Base-by-base conservation (phyloP, 1,140 invertebrate genomes). In the Bicyclus anynana region DNA sequence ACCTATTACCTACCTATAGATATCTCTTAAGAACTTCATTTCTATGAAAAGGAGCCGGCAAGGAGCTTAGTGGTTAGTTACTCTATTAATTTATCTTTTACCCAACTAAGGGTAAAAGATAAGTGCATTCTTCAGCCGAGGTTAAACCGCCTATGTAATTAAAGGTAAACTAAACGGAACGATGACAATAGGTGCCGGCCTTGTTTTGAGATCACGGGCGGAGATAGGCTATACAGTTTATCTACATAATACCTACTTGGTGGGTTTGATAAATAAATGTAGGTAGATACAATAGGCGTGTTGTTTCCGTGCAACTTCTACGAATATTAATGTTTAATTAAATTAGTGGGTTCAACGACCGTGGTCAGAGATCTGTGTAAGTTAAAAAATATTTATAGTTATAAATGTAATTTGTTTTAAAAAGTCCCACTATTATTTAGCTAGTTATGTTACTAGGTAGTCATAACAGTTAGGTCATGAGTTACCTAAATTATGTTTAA, bases 81-180 rank as follows among this genome's bases (percentile, higher is more conserved):
- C 56, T 73, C 75, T 76, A 77, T 74, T 74, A 87, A 79, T 84
- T 81, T 84, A 82, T 77, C 69, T 69, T 65, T 69, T 62, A 57
- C 35, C 57, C 76, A 69, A 72, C 64, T 72, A 71, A 74, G 67
- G 69, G 49, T 54, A 69, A 65, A 56, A 80, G 66, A 72, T 73
- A 78, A 71, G 61, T 65, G 62, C 69, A 77, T 72, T 81, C 67
- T 72, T 74, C 68, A 77, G 40, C 29, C 59, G 53, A 70, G 65
- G 68, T 74, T 70, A 74, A 70, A 67, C 69, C 72, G 61, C 53
- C 50, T 47, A 48, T 59, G 69, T 80, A 79, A 77, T 82, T 77
- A 80, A 76, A 69, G 56, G 69, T 59, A 58, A 69, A 64, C 69
- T 69, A 70, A 74, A 71, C 54, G 65, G 71, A 72, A 79, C 72